Evolutionary conservation across 1,140 invertebrate genomes (phyloP), one percentile per base, ranked within the genome.

Genomic region (Papilio dardanus): DNA sequence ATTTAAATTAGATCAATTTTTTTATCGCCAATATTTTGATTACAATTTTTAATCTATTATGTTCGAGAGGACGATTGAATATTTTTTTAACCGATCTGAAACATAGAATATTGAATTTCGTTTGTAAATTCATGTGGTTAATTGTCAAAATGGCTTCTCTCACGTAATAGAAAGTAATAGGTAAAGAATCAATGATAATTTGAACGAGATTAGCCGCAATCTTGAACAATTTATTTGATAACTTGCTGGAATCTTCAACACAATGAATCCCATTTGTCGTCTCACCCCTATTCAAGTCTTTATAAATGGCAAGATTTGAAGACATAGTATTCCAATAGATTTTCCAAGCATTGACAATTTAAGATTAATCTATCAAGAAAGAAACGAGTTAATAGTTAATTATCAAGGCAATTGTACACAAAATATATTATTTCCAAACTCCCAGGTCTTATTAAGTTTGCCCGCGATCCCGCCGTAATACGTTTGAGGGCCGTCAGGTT

Each of bases 261-360:
- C 67, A 69, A 69, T 69, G 67, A 69, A 69, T 33, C 35, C 67
- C 67, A 69, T 69, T 69, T 69, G 67, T 69, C 67, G 35, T 69
- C 67, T 69, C 67, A 42, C 67, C 67, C 67, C 67, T 66, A 69
- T 69, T 68, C 19, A 69, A 40, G 33, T 42, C 67, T 69, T 69
- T 69, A 69, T 69, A 69, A 69, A 69, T 69, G 67, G 67, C 19
- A 69, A 37, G 67, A 69, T 69, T 69, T 42, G 67, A 69, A 69
- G 67, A 40, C 67, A 40, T 37, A 69, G 35, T 40, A 42, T 69
- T 40, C 19, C 14, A 69, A 69, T 37, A 21, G 67, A 69, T 28
- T 40, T 35, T 37, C 3, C 19, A 7, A 69, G 67, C 35, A 69
- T 42, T 69, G 67, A 42, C 10, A 69, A 40, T 40, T 35, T 69